These are phyloP conservation scores for Graptemys geographica DNA, from an alignment of 2,797 vertebrate genomes.

Conservation along the genomic window DNA sequence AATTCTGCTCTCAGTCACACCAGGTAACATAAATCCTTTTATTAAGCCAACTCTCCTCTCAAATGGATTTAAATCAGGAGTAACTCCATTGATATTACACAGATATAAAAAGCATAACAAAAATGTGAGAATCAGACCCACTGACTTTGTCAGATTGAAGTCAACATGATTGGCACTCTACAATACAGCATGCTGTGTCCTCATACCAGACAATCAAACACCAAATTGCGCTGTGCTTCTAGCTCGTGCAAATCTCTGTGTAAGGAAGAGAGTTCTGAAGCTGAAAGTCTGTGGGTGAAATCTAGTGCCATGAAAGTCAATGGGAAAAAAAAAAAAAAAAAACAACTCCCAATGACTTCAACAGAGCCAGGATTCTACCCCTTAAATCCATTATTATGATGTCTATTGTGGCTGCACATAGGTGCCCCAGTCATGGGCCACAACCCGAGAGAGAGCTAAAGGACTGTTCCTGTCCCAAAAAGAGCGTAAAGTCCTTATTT, in stretches of 20 bases:
- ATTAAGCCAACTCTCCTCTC: not conserved
- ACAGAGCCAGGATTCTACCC: not conserved
- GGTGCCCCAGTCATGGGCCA: not conserved
- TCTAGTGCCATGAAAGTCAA: not conserved
- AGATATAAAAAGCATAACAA: not conserved
- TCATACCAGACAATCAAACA: not conserved
- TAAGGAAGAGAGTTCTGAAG: not conserved
- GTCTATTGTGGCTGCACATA: not conserved
- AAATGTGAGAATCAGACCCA: not conserved
- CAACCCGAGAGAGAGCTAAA: not conserved
- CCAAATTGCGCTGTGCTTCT: not conserved
- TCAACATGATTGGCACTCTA: rapidly evolving
- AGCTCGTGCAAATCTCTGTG: not conserved
- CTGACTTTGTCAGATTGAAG: not conserved
- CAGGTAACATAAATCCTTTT: not conserved
- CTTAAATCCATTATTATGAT: not conserved
- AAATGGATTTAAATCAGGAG: not conserved
- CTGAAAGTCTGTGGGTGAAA: not conserved
- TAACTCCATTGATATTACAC: not conserved
- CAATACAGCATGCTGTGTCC: not conserved
- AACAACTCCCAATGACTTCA: not conserved
- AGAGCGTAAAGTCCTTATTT: not conserved
- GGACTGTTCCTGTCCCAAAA: not conserved
- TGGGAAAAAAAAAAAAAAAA: not conserved
- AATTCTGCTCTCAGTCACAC: not conserved